Evolutionary conservation across 2,797 vertebrate species (phyloP), one percentile per base, ranked within the genome.

Genomic region (Amazona finschi): DNA sequence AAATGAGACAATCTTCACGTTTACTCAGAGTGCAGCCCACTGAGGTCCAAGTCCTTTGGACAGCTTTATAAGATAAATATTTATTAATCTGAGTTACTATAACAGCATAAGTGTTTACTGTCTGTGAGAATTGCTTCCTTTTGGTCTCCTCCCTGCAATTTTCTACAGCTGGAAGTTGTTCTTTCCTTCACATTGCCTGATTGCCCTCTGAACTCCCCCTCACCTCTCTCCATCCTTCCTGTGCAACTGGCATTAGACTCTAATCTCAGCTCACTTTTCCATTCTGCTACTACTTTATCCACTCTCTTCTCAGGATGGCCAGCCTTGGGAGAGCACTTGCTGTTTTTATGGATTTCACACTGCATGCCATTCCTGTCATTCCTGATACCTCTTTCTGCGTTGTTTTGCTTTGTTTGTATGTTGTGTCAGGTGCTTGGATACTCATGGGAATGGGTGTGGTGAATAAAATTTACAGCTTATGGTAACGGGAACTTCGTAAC

Each of bases 221-320:
- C 85, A 94, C 90, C 90, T 94, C 92, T 53, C 62, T 76, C 64
- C 47, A 57, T 94, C 89, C 94, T 95, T 96, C 96, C 94, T 92
- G 84, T 84, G 52, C 60, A 91, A 92, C 46, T 66, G 79, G 58
- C 55, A 55, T 58, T 69, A 60, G 13, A 53, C 21, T 86, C 46
- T 60, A 49, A 88, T 55, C 66, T 90, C 80, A 57, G 62, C 19
- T 92, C 72, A 43, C 36, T 94, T 82, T 87, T 89, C 60, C 44
- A 85, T 28, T 53, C 86, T 52, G 47, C 64, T 85, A 6, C 81
- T 91, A 20, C 58, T 85, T 73, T 60, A 64, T 31, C 39, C 39
- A 50, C 52, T 76, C 76, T 52, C 11, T 44, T 31, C 46, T 74
- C 43, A 58, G 64, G 43, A 57, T 3, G 7, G 36, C 25, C 52